Evolutionary conservation across 2,113 vertebrate species (phyloP).

Genomic region (Apaloderma vittatum): DNA sequence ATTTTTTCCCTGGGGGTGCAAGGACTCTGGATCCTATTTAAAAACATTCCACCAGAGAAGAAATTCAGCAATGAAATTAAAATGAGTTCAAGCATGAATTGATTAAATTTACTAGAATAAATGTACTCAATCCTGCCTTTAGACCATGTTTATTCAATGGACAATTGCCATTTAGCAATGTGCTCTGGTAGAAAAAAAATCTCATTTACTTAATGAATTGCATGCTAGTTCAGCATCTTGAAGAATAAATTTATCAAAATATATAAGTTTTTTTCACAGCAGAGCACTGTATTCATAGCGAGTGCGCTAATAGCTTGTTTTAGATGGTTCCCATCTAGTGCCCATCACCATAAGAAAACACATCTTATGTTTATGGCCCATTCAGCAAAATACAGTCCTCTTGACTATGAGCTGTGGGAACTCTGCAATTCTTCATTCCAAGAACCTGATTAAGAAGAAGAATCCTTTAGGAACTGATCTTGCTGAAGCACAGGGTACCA

Average conservation of each 20-base stretch:
- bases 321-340: not conserved
- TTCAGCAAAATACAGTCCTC: not conserved
- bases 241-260: slow-evolving; percentile 30
- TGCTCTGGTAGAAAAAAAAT: not conserved
- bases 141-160: slow-evolving; percentile 38
- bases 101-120: slow-evolving; percentile 56
- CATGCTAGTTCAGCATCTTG: not conserved
- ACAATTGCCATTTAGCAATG: slow-evolving; percentile 47
- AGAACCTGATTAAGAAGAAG: not conserved
- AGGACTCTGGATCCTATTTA: not conserved
- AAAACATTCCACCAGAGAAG: not conserved
- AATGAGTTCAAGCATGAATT: slow-evolving; percentile 23
- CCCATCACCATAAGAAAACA: not conserved
- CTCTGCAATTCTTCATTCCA: not conserved
- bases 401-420: not conserved
- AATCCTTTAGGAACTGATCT: not conserved
- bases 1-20: not conserved
- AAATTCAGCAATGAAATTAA: slow-evolving; percentile 29
- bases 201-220: slow-evolving; percentile 45
- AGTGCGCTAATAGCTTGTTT: not conserved
- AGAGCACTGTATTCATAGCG: not conserved
- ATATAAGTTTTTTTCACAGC: not conserved
- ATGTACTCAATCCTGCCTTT: slow-evolving; percentile 14
- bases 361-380: not conserved
- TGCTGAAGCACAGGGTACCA: not conserved